Conservation (phyloP, 2,797 vertebrate species). For the Myotis vivesi region DNA sequence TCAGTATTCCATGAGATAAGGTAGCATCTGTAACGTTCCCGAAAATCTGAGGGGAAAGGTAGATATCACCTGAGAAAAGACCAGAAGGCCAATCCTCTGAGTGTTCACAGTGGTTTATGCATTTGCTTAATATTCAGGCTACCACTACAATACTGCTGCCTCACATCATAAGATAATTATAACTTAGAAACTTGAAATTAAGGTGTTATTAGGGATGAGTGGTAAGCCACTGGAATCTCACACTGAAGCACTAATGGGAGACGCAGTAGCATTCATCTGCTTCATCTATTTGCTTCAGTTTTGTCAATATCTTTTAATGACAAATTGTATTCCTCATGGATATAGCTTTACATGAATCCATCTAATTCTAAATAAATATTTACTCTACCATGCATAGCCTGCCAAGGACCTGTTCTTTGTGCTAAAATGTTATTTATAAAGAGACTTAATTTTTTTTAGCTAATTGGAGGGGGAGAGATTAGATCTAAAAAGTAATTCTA, state of each 20-base stretch:
- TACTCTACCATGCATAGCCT: constrained; percentile 18
- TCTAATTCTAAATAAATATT: constrained; percentile 62
- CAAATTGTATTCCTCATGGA: not conserved
- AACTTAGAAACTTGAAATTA: constrained; percentile 34
- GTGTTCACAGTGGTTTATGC: constrained; percentile 11
- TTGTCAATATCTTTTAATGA: constrained; percentile 53
- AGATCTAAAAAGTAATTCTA: constrained; percentile 66
- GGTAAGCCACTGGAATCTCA: constrained; percentile 32
- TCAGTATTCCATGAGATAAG: constrained; percentile 93
- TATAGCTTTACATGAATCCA: not conserved
- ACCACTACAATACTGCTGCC: not conserved
- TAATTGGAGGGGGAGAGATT: not conserved
- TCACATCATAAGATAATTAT: constrained; percentile 24
- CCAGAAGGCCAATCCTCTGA: constrained; percentile 50
- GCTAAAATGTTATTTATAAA: constrained; percentile 56
- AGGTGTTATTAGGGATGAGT: constrained; percentile 49
- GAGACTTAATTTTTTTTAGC: constrained; percentile 51
- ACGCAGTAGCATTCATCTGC: constrained; percentile 57
- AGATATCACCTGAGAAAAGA: constrained; percentile 73
- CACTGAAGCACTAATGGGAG: constrained; percentile 10
- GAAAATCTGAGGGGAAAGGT: constrained; percentile 89
- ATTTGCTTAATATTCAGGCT: constrained; percentile 25
- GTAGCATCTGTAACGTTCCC: constrained; percentile 92
- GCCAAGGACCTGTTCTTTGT: not conserved
- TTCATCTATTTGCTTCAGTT: constrained; percentile 7